These are phyloP conservation scores for Setophaga petechia DNA, from an alignment of 2,113 vertebrate species.

Conservation along the genomic window DNA sequence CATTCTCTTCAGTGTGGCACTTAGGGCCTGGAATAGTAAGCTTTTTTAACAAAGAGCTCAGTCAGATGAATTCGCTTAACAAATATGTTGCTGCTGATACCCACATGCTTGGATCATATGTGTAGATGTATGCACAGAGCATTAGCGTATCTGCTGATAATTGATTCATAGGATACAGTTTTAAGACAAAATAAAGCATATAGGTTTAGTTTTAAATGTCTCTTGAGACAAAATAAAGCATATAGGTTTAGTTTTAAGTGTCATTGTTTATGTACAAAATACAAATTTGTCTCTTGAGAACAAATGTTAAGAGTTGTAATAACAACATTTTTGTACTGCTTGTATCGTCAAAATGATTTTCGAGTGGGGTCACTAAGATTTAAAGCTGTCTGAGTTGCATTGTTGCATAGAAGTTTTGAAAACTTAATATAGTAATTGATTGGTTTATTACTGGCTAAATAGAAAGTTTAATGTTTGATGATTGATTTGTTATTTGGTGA, in stretches of 20 bases:
- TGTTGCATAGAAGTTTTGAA: constrained; percentile 1
- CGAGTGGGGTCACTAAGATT: background rate
- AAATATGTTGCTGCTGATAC: background rate
- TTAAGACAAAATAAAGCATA: background rate
- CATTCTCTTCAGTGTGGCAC: constrained; percentile 52
- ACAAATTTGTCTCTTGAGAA: constrained; percentile 35
- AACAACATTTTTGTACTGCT: constrained; percentile 16
- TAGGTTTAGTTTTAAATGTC: background rate
- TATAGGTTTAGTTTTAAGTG: background rate
- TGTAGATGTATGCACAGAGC: background rate
- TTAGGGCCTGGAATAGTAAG: constrained; percentile 56
- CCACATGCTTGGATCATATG: background rate
- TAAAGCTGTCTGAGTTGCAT: constrained; percentile 9
- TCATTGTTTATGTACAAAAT: background rate
- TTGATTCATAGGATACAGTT: constrained; percentile 8
- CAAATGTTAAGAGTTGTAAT: background rate
- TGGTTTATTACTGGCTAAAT: constrained; percentile 22
- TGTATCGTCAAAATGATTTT: constrained; percentile 43
- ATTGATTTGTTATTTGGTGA: background rate
- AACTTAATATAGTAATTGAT: background rate
- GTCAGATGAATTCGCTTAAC: constrained; percentile 35
- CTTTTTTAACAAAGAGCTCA: constrained; percentile 45
- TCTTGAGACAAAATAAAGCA: background rate
- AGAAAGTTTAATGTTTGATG: background rate
- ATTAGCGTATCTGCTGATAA: constrained; percentile 7